Percentiles rank a stretch among this genome's conserved stretches.
These are phyloP conservation scores for Atrina japonica DNA, from an alignment of 2,888 invertebrate species.

Conservation along the genomic window DNA sequence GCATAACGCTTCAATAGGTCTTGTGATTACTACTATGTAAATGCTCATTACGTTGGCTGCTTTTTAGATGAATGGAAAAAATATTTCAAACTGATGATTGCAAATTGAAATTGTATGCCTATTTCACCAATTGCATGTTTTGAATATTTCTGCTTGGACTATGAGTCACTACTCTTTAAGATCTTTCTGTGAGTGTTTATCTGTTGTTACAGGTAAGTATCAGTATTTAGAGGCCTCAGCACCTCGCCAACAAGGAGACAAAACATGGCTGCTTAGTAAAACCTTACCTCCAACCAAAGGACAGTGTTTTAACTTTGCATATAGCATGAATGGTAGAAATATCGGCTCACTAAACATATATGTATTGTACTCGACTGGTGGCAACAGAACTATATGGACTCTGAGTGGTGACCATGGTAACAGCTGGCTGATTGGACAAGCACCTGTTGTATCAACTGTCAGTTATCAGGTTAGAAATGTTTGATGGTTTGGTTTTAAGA, in stretches of 20 bases:
- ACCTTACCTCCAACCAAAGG: slow-evolving; percentile 53
- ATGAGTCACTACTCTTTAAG: too few species aligned
- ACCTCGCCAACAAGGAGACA: slow-evolving; percentile 63
- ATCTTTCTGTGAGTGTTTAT: too few species aligned
- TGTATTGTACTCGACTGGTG: slow-evolving; percentile 42
- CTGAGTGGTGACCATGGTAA: slow-evolving; percentile 68
- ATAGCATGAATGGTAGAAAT: slow-evolving; percentile 62
- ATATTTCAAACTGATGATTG: too few species aligned
- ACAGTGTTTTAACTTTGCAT: slow-evolving; percentile 70
- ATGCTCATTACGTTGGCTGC: too few species aligned
- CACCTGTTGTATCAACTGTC: slow-evolving; percentile 57
- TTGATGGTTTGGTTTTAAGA: background rate
- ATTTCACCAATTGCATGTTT: too few species aligned
- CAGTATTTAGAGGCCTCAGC: slow-evolving; percentile 67
- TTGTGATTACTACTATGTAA: too few species aligned
- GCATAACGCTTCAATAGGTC: too few species aligned
- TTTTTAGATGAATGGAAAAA: too few species aligned
- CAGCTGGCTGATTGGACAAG: slow-evolving; percentile 69
- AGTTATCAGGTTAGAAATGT: slow-evolving; percentile 53
- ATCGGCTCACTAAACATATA: slow-evolving; percentile 66
- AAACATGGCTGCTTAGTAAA: slow-evolving; percentile 64
- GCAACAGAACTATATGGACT: slow-evolving; percentile 66
- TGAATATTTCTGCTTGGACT: too few species aligned
- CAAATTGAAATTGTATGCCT: too few species aligned
- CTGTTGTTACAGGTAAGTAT: slow-evolving; percentile 62